phyloP scores from a whole-genome alignment of 2,888 invertebrate genomes.

The Calameuta idolon region DNA sequence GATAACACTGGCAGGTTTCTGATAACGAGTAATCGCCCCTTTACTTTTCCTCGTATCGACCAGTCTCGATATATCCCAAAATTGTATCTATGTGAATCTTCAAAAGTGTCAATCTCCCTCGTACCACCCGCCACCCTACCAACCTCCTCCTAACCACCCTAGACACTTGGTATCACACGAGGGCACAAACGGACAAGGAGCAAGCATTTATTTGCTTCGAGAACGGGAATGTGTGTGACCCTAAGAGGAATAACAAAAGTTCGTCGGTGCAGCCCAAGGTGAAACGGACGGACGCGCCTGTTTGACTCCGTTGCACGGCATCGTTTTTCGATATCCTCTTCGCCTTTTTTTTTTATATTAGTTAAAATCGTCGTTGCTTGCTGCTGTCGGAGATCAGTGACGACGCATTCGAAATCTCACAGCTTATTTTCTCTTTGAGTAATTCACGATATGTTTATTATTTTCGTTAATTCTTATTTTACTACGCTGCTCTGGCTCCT shows the following conservation, averaged over 20 bases:
- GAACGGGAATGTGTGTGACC: background rate
- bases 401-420: background rate
- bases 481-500: background rate
- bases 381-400: background rate
- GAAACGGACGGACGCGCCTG: background rate
- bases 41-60: background rate
- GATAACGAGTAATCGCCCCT: background rate
- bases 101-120: background rate
- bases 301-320: background rate
- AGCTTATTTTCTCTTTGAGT: background rate
- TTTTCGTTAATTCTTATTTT: background rate
- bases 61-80: background rate
- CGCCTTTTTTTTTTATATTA: background rate
- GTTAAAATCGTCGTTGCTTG: background rate
- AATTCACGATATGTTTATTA: background rate
- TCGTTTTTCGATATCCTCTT: background rate
- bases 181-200: background rate
- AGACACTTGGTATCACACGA: background rate
- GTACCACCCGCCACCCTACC: background rate
- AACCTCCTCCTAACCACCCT: background rate
- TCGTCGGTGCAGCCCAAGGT: background rate
- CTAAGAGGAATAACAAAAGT: background rate
- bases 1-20: background rate
- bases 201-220: background rate
- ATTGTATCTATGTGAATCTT: background rate